Conservation (phyloP, 2,113 vertebrate genomes). For the Petromus typicus region DNA sequence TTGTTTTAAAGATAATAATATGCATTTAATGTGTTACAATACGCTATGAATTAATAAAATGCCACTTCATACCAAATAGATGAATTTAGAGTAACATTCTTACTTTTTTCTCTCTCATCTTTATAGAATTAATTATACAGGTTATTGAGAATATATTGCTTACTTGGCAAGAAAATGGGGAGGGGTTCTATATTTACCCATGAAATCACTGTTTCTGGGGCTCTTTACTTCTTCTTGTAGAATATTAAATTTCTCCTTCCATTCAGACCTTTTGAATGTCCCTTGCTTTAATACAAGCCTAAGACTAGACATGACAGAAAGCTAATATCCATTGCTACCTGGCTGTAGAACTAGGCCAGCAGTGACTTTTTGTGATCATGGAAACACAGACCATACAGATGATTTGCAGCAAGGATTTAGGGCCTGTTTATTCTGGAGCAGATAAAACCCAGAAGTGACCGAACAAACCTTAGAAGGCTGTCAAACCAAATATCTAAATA, state of each 20-base stretch:
- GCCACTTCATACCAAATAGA: neutral
- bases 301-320: neutral
- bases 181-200: neutral
- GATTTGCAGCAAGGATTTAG: slow-evolving; percentile 44
- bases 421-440: slow-evolving; percentile 14
- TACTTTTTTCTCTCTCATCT: slow-evolving; percentile 29
- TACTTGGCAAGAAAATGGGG: neutral
- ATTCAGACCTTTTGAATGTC: neutral
- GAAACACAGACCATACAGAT: neutral
- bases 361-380: neutral
- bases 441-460: slow-evolving; percentile 37
- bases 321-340: neutral
- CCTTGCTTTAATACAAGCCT: slow-evolving; percentile 13
- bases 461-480: slow-evolving; percentile 33
- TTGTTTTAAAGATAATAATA: slow-evolving; percentile 33
- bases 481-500: slow-evolving; percentile 37
- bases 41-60: neutral
- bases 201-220: neutral
- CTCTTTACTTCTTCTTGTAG: slow-evolving; percentile 13
- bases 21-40: neutral
- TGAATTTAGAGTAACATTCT: neutral
- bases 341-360: neutral
- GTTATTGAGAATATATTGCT: neutral
- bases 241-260: slow-evolving; percentile 31
- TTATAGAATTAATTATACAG: neutral